Conservation (phyloP, 2,888 invertebrate genomes). For the Macroteleia sp. region DNA sequence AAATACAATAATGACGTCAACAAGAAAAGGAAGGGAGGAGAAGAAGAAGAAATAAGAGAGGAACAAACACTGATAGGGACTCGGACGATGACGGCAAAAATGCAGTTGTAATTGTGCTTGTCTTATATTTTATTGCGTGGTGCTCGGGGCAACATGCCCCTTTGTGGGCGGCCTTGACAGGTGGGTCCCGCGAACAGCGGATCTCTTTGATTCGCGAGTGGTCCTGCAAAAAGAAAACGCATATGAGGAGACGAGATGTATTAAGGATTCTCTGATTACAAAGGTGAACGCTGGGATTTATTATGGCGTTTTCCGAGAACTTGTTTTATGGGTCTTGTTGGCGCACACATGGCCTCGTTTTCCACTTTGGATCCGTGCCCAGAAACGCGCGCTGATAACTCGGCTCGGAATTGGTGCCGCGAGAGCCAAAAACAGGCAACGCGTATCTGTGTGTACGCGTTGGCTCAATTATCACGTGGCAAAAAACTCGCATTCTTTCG, state of each 20-base stretch:
- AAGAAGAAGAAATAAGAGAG: too few species aligned
- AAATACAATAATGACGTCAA: too few species aligned
- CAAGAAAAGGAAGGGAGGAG: too few species aligned
- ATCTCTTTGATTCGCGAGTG: slow-evolving; percentile 56
- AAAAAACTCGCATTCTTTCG: slow-evolving; percentile 26
- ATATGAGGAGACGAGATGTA: slow-evolving; percentile 40
- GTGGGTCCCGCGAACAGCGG: slow-evolving; percentile 54
- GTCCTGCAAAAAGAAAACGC: slow-evolving; percentile 31
- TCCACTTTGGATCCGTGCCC: slow-evolving; percentile 56
- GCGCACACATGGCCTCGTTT: slow-evolving; percentile 59
- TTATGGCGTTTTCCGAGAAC: slow-evolving; percentile 56
- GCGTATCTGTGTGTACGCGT: too few species aligned
- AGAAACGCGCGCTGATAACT: slow-evolving; percentile 58
- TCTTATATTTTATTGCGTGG: slow-evolving; percentile 58
- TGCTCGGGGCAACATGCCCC: slow-evolving; percentile 51
- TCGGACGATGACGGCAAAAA: too few species aligned
- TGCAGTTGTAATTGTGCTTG: slow-evolving; percentile 53
- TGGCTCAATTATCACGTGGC: slow-evolving; percentile 35
- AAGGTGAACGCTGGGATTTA: slow-evolving; percentile 55
- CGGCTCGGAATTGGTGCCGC: slow-evolving; percentile 42
- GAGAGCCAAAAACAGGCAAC: slow-evolving; percentile 32
- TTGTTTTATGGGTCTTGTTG: slow-evolving; percentile 48
- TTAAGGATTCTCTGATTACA: slow-evolving; percentile 61
- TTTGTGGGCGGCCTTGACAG: slow-evolving; percentile 64
- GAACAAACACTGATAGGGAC: too few species aligned